A percentile compares a stretch with the other conserved stretches of the same genome.
phyloP scores from a whole-genome alignment of 2,888 invertebrate species.

The Phymatocera aterrima region DNA sequence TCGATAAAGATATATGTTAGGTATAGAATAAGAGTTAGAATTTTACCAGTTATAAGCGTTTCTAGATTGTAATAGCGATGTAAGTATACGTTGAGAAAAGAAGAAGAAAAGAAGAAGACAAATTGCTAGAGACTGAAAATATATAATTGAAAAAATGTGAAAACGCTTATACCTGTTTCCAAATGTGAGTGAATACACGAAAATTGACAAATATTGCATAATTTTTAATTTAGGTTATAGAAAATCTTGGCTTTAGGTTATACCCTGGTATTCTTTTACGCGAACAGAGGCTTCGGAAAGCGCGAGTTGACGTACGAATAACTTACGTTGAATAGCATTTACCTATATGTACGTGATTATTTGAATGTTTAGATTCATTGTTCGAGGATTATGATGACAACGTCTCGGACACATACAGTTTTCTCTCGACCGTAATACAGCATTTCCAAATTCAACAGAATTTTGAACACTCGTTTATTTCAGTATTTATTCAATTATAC shows the following conservation, averaged over 20 bases:
- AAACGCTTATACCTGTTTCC: too few species aligned
- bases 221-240: background rate
- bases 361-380: background rate
- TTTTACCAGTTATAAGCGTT: too few species aligned
- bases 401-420: background rate
- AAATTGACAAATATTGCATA: background rate
- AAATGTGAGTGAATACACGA: too few species aligned
- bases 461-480: conserved; percentile 12
- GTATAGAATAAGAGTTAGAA: too few species aligned
- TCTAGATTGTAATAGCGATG: too few species aligned
- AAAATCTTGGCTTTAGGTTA: background rate
- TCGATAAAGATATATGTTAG: too few species aligned
- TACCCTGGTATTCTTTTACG: background rate
- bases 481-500: conserved; percentile 32
- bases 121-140: too few species aligned
- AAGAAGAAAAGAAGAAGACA: too few species aligned
- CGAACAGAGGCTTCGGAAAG: background rate
- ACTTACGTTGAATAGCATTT: background rate
- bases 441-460: background rate
- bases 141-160: too few species aligned
- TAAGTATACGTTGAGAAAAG: too few species aligned
- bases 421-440: background rate
- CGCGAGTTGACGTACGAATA: background rate
- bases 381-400: too few species aligned
- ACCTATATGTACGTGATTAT: background rate